Base-by-base conservation (phyloP, 2,113 vertebrate species). In the Alectura lathami region DNA sequence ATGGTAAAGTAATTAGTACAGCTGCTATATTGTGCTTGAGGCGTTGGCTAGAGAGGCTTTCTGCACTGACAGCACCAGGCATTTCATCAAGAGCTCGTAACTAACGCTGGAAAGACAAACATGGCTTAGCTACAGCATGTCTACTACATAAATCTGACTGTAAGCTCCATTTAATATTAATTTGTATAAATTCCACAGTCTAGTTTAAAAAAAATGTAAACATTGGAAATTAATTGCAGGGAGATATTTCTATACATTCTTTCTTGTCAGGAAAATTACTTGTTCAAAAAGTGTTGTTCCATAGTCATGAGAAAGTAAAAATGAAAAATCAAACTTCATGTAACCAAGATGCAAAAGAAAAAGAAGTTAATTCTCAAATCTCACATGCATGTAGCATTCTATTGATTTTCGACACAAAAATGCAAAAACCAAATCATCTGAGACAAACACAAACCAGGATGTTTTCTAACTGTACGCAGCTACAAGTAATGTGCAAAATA, bases 201-300 rank as follows among this genome's bases (percentile, higher is more conserved):
- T 97, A 96, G 96, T 96, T 97, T 89, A 29, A 94, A 97, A 98
- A 97, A 98, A 98, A 98, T 98, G 98, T 98, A 98, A 98, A 98
- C 98, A 98, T 95, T 95, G 98, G 96, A 97, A 97, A 98, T 98
- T 96, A 98, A 98, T 97, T 90, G 97, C 97, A 96, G 96, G 97
- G 96, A 95, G 97, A 97, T 69, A 93, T 90, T 94, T 97, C 97
- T 98, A 97, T 98, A 98, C 98, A 98, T 98, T 98, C 98, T 97
- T 97, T 97, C 96, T 98, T 97, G 98, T 98, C 98, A 97, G 96
- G 97, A 97, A 70, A 96, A 94, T 67, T 83, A 96, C 75, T 97
- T 91, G 94, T 94, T 97, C 77, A 73, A 89, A 96, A 88, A n/a
- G 79, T 13, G 93, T 45, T 91, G 96, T 79, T 97, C 91, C 97